These are phyloP conservation scores for Poecilobothrus nobilitatus DNA, from an alignment of 2,888 invertebrate species.

Conservation along the genomic window DNA sequence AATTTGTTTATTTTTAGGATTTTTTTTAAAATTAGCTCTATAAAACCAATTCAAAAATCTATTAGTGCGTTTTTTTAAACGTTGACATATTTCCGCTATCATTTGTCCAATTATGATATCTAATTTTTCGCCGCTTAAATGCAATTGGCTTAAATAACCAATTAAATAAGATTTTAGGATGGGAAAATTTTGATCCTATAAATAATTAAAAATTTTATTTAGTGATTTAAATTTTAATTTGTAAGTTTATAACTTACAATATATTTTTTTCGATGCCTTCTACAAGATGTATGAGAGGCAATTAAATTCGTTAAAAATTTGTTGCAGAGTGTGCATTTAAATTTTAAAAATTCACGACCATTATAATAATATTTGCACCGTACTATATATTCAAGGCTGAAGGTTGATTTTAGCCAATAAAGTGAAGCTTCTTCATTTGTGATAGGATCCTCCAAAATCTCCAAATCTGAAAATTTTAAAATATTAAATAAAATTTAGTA, in stretches of 20 bases:
- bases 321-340: not conserved
- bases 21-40: not conserved
- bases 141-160: not conserved
- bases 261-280: not conserved
- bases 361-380: not conserved
- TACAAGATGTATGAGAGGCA: not conserved
- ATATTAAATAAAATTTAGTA: not conserved
- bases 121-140: not conserved
- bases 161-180: not conserved
- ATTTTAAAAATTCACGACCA: not conserved
- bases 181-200: not conserved
- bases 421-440: not conserved
- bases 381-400: not conserved
- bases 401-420: not conserved
- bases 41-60: not conserved
- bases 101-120: not conserved
- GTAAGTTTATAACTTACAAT: not conserved
- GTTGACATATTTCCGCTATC: not conserved
- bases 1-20: not conserved
- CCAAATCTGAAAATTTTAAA: not conserved
- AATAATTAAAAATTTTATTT: not conserved
- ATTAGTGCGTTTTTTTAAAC: not conserved
- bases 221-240: no score
- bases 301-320: not conserved
- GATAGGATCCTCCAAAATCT: not conserved